Percentiles rank a stretch among this genome's conserved stretches.
phyloP scores from a whole-genome alignment of 35 echinoderm and acorn worm genomes.

The Amphiura filiformis region DNA sequence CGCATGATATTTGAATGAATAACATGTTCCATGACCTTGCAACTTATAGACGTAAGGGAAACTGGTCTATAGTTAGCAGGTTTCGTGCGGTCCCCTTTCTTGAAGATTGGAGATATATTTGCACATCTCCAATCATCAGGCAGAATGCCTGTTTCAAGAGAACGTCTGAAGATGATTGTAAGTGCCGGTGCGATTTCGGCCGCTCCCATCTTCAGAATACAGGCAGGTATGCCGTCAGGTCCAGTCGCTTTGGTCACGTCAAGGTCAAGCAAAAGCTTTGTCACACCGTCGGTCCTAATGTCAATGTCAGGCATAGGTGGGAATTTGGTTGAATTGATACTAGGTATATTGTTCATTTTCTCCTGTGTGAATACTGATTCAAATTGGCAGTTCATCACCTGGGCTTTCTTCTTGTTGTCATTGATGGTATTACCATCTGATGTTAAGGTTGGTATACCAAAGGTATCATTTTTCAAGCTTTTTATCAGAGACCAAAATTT shows the following conservation, averaged over 20 bases:
- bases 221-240: constrained; percentile 8
- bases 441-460: background rate
- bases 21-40: constrained; percentile 32
- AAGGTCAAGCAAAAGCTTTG: constrained; percentile 27
- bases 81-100: constrained; percentile 58
- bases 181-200: constrained; percentile 43
- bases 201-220: constrained; percentile 36
- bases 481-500: background rate
- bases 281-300: background rate
- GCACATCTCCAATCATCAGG: constrained; percentile 62
- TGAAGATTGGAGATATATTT: constrained; percentile 63
- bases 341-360: background rate
- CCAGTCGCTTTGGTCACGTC: background rate
- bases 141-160: constrained; percentile 21
- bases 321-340: background rate
- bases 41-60: constrained; percentile 10
- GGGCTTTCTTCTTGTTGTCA: constrained; percentile 4
- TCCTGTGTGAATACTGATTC: constrained; percentile 15
- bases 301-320: constrained; percentile 22
- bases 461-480: background rate
- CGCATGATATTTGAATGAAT: constrained; percentile 10
- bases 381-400: constrained; percentile 20
- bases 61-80: constrained; percentile 2
- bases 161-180: constrained; percentile 17
- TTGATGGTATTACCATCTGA: background rate